A percentile compares a stretch with the other conserved stretches of the same genome.
Conservation (phyloP, 2,113 vertebrate species). For the Piaya cayana region DNA sequence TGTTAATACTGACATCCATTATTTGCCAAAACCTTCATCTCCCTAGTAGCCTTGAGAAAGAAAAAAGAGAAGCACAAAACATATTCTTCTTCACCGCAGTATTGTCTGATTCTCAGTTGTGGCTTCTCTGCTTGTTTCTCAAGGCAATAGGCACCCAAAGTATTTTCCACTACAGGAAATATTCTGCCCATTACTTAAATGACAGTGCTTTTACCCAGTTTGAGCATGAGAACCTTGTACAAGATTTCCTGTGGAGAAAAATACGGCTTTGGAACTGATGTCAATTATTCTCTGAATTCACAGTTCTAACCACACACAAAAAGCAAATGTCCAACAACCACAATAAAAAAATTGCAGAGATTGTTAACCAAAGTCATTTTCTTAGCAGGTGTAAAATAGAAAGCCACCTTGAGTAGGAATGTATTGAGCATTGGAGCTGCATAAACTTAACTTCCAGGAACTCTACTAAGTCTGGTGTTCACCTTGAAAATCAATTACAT, state of each 20-base stretch:
- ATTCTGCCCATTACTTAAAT: constrained; percentile 54
- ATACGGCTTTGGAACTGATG: background rate
- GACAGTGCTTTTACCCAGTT: constrained; percentile 40
- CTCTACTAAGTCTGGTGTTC: background rate
- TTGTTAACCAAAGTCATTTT: background rate
- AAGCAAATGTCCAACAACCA: constrained; percentile 8
- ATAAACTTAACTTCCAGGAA: background rate
- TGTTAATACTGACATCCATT: background rate
- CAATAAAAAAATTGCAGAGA: constrained; percentile 38
- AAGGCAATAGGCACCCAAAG: background rate
- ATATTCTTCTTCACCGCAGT: constrained; percentile 37
- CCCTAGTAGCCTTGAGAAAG: background rate
- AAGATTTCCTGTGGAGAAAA: constrained; percentile 31
- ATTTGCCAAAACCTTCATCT: background rate
- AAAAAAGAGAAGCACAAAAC: background rate
- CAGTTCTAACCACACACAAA: background rate
- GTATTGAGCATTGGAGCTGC: background rate
- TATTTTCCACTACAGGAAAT: constrained; percentile 23
- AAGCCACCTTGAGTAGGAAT: background rate
- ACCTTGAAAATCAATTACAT: background rate
- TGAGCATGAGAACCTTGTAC: constrained; percentile 21
- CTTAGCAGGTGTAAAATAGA: background rate
- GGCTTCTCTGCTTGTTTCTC: constrained; percentile 8
- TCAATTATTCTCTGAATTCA: background rate
- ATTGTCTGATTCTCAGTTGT: background rate